Evolutionary conservation across 2,797 vertebrate species (phyloP).

Genomic region (Pempheris klunzingeri): DNA sequence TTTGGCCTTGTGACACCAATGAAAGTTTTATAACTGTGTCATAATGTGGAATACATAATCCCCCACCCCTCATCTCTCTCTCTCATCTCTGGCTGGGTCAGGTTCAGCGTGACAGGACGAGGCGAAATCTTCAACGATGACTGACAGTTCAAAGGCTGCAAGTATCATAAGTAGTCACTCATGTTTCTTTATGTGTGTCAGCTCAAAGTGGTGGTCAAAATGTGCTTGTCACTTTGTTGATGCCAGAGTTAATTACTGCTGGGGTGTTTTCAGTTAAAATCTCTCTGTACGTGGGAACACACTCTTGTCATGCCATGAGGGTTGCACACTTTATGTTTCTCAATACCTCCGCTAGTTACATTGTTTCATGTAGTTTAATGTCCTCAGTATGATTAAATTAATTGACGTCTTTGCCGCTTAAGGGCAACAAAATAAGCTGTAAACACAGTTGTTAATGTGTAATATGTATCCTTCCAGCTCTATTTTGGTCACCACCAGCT

Average conservation of each 20-base stretch:
- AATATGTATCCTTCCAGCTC: not conserved
- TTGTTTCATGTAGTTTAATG: not conserved
- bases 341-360: not conserved
- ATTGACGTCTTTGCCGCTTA: not conserved
- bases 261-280: constrained; percentile 25
- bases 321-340: not conserved
- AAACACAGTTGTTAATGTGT: too few relatives aligned
- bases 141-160: constrained; percentile 79
- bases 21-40: constrained; percentile 58
- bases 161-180: constrained; percentile 61
- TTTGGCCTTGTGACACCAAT: constrained; percentile 54
- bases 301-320: not conserved
- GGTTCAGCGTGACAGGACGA: constrained; percentile 89
- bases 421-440: constrained; percentile 15
- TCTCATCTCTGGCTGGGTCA: constrained; percentile 87
- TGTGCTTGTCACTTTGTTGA: constrained; percentile 30
- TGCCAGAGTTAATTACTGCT: constrained; percentile 31
- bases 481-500: not conserved
- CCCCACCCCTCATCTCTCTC: constrained; percentile 11
- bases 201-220: constrained; percentile 43
- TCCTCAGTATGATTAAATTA: not conserved
- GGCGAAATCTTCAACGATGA: constrained; percentile 78
- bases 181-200: constrained; percentile 40
- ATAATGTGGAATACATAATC: constrained; percentile 47
- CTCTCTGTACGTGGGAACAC: not conserved